These are phyloP conservation scores for Euclidia mi DNA, from an alignment of 2,888 invertebrate species.

Conservation along the genomic window DNA sequence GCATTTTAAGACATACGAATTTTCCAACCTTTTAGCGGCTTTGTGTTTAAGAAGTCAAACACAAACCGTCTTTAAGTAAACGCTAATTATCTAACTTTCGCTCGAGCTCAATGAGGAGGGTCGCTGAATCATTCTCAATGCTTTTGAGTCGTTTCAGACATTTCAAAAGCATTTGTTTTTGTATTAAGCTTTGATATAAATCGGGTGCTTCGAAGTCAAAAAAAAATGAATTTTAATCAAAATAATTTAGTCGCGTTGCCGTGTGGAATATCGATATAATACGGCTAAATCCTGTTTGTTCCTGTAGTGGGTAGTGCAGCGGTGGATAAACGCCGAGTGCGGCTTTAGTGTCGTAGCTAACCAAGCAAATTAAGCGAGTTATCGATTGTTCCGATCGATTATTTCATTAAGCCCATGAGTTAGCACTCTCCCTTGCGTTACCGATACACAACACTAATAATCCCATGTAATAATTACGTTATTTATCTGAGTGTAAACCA, in stretches of 20 bases:
- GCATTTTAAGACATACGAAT: no score
- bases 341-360: conserved; percentile 37
- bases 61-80: conserved; percentile 36
- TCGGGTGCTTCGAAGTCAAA: conserved; percentile 17
- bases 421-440: conserved; percentile 17
- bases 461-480: background rate
- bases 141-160: conserved; percentile 15
- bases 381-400: conserved; percentile 50
- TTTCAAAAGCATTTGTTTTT: background rate
- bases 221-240: conserved; percentile 28
- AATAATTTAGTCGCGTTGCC: conserved; percentile 29
- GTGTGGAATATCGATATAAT: conserved; percentile 15
- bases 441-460: conserved; percentile 13
- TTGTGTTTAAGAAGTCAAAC: no score
- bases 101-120: conserved; percentile 29
- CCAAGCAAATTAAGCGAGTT: conserved; percentile 45
- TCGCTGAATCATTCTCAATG: conserved; percentile 23
- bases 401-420: conserved; percentile 40
- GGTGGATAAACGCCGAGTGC: conserved; percentile 12
- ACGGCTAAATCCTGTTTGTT: conserved; percentile 17
- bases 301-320: conserved; percentile 18
- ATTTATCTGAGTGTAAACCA: background rate
- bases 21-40: no score
- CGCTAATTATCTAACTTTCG: conserved; percentile 41
- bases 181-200: background rate